phyloP scores from a whole-genome alignment of 1,140 invertebrate species.

The Microplitis mediator region DNA sequence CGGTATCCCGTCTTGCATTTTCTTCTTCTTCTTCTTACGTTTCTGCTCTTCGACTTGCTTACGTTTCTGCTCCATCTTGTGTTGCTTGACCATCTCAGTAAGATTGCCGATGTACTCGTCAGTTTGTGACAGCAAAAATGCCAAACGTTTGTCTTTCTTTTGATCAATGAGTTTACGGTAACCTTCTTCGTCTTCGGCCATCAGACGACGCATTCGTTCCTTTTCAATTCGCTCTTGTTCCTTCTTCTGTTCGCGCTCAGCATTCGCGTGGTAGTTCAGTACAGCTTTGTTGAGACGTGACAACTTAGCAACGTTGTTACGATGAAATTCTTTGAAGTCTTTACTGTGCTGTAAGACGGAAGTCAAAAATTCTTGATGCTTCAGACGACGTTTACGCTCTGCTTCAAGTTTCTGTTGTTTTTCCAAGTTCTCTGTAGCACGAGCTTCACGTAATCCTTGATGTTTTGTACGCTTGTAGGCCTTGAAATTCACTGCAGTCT shows the following conservation, averaged over 20 bases:
- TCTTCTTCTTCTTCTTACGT: conserved; percentile 77
- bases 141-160: conserved; percentile 98
- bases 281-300: conserved; percentile 93
- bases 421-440: conserved; percentile 97
- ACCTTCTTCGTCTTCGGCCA: conserved; percentile 95
- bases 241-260: conserved; percentile 98
- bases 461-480: conserved; percentile 95
- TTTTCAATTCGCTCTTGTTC: conserved; percentile 98
- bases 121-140: conserved; percentile 95
- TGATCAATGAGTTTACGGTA: conserved; percentile 98
- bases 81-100: conserved; percentile 95
- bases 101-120: conserved; percentile 98
- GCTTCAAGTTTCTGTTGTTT: conserved; percentile 98
- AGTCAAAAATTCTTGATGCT: conserved; percentile 94
- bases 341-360: conserved; percentile 97
- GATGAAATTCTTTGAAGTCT: conserved; percentile 96
- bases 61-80: conserved; percentile 86
- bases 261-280: conserved; percentile 95
- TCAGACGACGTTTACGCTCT: conserved; percentile 92
- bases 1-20: conserved; percentile 72
- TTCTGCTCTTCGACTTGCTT: conserved; percentile 85
- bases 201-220: conserved; percentile 96
- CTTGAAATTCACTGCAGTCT: conserved; percentile 96
- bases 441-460: conserved; percentile 92
- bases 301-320: conserved; percentile 88